phyloP scores from a whole-genome alignment of 2,888 invertebrate species.

The Caenorhabditis virilis region DNA sequence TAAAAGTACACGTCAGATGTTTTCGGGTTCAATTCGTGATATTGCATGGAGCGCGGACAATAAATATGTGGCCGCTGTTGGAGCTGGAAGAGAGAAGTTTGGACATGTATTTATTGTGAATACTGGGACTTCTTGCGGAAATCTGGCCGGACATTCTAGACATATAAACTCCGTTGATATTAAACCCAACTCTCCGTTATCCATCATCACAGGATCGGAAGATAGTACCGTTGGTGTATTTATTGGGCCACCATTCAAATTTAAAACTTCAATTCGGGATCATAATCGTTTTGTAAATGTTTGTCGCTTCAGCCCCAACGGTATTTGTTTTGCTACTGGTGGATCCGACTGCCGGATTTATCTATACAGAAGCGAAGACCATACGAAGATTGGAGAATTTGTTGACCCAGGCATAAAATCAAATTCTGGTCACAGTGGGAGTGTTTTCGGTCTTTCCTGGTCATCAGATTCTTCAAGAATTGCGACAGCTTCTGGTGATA shows the following conservation, averaged over 20 bases:
- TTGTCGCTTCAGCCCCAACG: constrained; percentile 83
- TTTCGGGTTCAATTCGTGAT: constrained; percentile 93
- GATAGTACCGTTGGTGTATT: constrained; percentile 92
- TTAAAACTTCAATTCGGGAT: constrained; percentile 75
- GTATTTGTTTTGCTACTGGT: constrained; percentile 88
- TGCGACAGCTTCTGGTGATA: constrained; percentile 93
- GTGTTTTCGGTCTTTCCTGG: constrained; percentile 76
- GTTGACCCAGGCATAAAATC: constrained; percentile 65
- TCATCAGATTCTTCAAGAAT: constrained; percentile 87
- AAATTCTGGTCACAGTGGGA: constrained; percentile 67
- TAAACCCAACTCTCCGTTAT: constrained; percentile 83
- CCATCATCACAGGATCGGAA: constrained; percentile 93
- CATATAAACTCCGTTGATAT: constrained; percentile 76
- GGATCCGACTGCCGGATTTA: constrained; percentile 93
- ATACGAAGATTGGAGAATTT: constrained; percentile 83
- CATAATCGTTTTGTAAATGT: constrained; percentile 94
- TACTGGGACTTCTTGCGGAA: constrained; percentile 79
- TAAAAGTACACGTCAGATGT: constrained; percentile 68
- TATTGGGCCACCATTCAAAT: constrained; percentile 92
- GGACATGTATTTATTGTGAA: constrained; percentile 96
- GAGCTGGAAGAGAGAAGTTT: constrained; percentile 92
- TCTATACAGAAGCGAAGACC: constrained; percentile 85
- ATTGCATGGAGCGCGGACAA: constrained; percentile 93
- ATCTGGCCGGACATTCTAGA: constrained; percentile 63
- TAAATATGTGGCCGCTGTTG: constrained; percentile 92